phyloP scores from a whole-genome alignment of 2,797 vertebrate species.

The Diceros bicornis region DNA sequence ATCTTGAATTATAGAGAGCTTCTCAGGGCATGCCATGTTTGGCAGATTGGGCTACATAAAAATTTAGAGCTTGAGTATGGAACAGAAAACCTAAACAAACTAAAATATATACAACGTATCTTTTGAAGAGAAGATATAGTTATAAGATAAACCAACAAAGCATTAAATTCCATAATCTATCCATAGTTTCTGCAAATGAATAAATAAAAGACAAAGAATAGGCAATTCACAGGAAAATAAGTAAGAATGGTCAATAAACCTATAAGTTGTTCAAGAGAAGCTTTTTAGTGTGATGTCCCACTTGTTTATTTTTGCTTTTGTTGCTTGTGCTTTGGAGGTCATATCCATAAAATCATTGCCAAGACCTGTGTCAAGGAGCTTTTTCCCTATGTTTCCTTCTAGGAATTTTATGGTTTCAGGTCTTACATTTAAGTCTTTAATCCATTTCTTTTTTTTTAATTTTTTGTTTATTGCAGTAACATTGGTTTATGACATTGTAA shows the following conservation, averaged over 20 bases:
- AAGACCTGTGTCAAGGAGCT: not conserved
- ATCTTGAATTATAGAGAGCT: not conserved
- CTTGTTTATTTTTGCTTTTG: not conserved
- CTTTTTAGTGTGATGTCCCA: not conserved
- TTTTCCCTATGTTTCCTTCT: not conserved
- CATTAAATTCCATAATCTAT: not conserved
- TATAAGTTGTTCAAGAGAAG: not conserved
- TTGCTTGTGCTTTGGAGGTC: not conserved
- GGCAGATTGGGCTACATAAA: not conserved
- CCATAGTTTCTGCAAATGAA: not conserved
- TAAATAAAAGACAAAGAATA: constrained; percentile 18
- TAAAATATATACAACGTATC: constrained; percentile 11
- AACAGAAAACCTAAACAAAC: not conserved
- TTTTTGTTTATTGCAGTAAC: too few species aligned
- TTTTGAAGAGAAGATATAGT: not conserved
- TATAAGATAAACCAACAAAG: not conserved
- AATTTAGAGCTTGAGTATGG: not conserved
- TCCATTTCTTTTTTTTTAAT: too few species aligned
- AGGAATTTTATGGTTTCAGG: too few species aligned
- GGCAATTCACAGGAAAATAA: not conserved
- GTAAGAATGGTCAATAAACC: not conserved
- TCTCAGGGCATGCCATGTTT: not conserved
- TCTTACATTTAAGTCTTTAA: too few species aligned
- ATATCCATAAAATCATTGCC: not conserved
- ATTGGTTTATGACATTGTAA: too few species aligned